Conservation (phyloP, 2,888 invertebrate species). For the Aleiodes testaceus region DNA sequence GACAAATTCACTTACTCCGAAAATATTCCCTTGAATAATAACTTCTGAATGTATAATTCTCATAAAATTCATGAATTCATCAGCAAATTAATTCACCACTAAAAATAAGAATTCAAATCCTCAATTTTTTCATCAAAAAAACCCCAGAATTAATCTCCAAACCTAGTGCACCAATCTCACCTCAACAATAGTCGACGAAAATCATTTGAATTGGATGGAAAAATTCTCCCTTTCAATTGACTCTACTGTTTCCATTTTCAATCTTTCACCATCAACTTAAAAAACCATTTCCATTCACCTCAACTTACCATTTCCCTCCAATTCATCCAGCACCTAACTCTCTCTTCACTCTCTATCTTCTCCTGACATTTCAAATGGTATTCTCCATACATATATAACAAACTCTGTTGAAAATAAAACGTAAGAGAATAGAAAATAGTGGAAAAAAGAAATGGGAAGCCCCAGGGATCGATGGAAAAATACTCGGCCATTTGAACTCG, state of each 20-base stretch:
- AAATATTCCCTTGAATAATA: no score
- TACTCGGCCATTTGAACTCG: slow-evolving; percentile 1
- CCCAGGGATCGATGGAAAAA: slow-evolving; percentile 8
- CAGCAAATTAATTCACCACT: no score
- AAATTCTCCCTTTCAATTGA: not conserved
- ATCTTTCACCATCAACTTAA: slow-evolving; percentile 20
- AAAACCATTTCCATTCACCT: slow-evolving; percentile 7
- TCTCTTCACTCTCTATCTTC: slow-evolving; percentile 17
- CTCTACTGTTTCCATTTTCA: slow-evolving; percentile 1
- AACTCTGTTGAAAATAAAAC: not conserved
- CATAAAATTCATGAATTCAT: no score
- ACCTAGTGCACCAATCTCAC: no score
- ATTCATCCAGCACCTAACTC: not conserved
- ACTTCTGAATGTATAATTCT: no score
- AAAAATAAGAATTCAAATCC: no score
- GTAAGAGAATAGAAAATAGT: slow-evolving; percentile 10
- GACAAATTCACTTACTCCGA: no score
- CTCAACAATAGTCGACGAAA: no score
- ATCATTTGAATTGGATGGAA: no score
- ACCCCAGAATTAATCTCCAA: no score
- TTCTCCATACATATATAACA: slow-evolving; percentile 3
- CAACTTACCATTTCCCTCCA: slow-evolving; percentile 25
- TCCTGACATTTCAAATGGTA: slow-evolving; percentile 28
- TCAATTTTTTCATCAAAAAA: no score
- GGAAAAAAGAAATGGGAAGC: not conserved